Base-by-base conservation (phyloP, 1,140 invertebrate species). In the Drosophila bifasciata region DNA sequence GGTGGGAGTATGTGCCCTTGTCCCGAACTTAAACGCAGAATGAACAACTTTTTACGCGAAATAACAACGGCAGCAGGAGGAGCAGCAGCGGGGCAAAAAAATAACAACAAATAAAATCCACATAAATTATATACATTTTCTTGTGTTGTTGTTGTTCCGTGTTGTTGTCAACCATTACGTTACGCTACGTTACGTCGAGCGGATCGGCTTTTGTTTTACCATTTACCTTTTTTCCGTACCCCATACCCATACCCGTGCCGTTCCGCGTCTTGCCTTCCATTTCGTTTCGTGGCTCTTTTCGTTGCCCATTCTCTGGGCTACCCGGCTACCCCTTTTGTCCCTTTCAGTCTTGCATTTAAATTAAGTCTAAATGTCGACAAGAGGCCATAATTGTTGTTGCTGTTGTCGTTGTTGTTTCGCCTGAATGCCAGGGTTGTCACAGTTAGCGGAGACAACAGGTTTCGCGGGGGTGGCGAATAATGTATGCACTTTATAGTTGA, bases 351-450 rank as follows among this genome's bases (percentile, higher is more conserved):
- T 88, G 81, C 78, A 86, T 86, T 86, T 86, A 86, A 86, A 89
- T 86, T 88, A 88, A 86, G 81, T 88, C 78, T 88, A 88, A 86
- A 88, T 85, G 81, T 66, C 81, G 81, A 81, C 81, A 86, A 85
- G 74, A 67, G 73, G 45, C 60, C 52, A 75, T 75, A 75, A 73
- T 80, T 70, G 74, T 83, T 79, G 71, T 63, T 63, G 40, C 44
- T 55, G 75, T 69, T 57, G 39, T 60, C 62, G 56, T 71, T 68
- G 46, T 64, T 55, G 41, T 64, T 70, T 41, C 56, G 55, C 15
- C 46, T 50, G 51, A 58, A 51, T 66, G 62, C 72, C 71, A 64
- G 74, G 66, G 62, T 59, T 75, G 72, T 76, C 71, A 50, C 71
- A 59, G 61, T 56, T 44, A 75, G 75, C 52, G 61, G 53, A n/a